phyloP scores from a whole-genome alignment of 2,797 vertebrate genomes.

The Eidolon dupreanum region DNA sequence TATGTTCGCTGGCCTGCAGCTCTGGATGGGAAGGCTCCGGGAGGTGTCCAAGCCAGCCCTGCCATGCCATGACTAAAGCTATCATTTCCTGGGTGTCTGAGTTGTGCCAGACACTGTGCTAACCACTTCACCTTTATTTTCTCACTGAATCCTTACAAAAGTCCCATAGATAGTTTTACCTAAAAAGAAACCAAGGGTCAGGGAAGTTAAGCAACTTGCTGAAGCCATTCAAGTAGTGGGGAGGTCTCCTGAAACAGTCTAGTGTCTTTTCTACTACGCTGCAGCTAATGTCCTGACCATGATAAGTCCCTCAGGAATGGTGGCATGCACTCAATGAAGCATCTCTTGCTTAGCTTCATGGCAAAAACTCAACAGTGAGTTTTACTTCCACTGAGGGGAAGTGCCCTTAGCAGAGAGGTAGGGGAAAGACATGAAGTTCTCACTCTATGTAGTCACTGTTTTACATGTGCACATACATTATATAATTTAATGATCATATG shows the following conservation, averaged over 20 bases:
- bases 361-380: background rate
- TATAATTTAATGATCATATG: background rate
- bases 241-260: background rate
- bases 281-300: background rate
- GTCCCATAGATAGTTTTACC: background rate
- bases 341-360: background rate
- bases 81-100: accelerated
- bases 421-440: background rate
- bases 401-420: background rate
- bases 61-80: background rate
- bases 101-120: background rate
- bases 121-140: background rate
- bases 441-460: background rate
- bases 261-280: background rate
- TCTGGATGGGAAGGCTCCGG: background rate
- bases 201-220: background rate
- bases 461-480: accelerated
- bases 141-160: background rate
- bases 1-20: background rate
- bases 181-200: background rate
- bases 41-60: background rate
- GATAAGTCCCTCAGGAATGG: background rate
- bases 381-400: background rate
- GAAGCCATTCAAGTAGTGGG: background rate
- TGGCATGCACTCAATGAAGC: background rate